Evolutionary conservation across 1,140 invertebrate genomes (phyloP), one percentile per base, ranked within the genome.

Genomic region (Nylanderia fulva): DNA sequence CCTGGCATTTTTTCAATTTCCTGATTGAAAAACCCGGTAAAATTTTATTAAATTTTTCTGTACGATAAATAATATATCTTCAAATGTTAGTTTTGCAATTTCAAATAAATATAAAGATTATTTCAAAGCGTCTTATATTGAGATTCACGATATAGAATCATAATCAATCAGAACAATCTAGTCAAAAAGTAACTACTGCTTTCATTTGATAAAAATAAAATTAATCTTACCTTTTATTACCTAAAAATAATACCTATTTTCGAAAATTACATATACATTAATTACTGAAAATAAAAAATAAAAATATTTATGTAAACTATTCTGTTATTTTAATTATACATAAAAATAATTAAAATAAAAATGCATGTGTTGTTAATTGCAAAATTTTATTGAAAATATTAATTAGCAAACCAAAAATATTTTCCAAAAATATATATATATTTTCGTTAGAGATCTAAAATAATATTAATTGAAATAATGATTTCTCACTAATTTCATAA

Each of bases 61-160:
- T 18, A 2, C 24, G 27, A 77, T 24, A 45, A 48, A 77, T 64
- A 77, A 45, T 13, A n/a, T 33, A 54, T 15, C 21, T 74, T 58
- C 8, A 75, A 75, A 7, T 1, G 2, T 3, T 11, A 11, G 24
- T 56, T 56, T 60, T 75, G 21, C 15, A 1, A 27, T 39, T 2
- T 45, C 15, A 2, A 45, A 29, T 45, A 58, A 60, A 54, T 29
- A 52, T 54, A 48, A n/a, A 54, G 13, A 39, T 36, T 15, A 75
- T n/a, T 60, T 27, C n/a, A 11, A 36, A 52, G 9, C 15, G 3
- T 54, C 6, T 33, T 18, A 29, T 15, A 29, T 29, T 11, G 29
- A 18, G 27, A 63, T n/a, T 6, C 27, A n/a, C 33, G 33, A 0
- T 63, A 33, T 29, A 63, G n/a, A 56, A 5, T 24, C 54, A n/a